Base-by-base conservation (phyloP, 2,113 vertebrate species). In the Trinectes maculatus region DNA sequence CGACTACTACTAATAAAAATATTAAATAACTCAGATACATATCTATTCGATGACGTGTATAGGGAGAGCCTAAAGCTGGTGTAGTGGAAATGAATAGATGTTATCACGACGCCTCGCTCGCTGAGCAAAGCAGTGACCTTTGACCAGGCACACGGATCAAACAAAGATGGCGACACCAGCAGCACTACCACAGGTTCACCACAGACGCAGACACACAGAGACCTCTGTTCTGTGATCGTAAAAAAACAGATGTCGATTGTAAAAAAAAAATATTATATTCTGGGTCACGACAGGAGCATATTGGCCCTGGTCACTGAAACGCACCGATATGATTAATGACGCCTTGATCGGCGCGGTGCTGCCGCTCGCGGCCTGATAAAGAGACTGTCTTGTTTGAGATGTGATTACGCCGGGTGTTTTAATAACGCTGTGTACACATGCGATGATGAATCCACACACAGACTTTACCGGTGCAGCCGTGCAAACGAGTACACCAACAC, bases 371-470 rank as follows among this genome's bases (percentile, higher is more conserved):
- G 19, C 24, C 1, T 40, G 64, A 86, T 74, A 77, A 85, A 74
- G 18, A 43, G 24, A 15, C 7, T 40, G 24, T 71, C 25, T 75
- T 88, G 79, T 86, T 83, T 88, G 81, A 73, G n/a, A 47, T 82
- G 36, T 54, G 77, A 87, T 87, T 65, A 80, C 63, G 70, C 13
- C 54, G 16, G 74, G 15, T 34, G 71, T 51, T 89, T 72, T 85
- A 85, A 86, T 84, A 86, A 86, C 57, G 0, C 78, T 79, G 60
- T 84, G 78, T 69, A 87, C 82, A 85, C 78, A 87, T 34, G 44
- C 28, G 56, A 40, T 39, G 44, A 80, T 82, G 86, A 74, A 36
- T 78, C 48, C 88, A 88, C 77, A 82, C 76, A 79, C 70, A 71
- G 61, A 74, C 60, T 74, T 81, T 77, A 86, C 71, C 58, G 59